phyloP scores from a whole-genome alignment of 35 echinoderm and acorn worm genomes.

The Lytechinus pictus region DNA sequence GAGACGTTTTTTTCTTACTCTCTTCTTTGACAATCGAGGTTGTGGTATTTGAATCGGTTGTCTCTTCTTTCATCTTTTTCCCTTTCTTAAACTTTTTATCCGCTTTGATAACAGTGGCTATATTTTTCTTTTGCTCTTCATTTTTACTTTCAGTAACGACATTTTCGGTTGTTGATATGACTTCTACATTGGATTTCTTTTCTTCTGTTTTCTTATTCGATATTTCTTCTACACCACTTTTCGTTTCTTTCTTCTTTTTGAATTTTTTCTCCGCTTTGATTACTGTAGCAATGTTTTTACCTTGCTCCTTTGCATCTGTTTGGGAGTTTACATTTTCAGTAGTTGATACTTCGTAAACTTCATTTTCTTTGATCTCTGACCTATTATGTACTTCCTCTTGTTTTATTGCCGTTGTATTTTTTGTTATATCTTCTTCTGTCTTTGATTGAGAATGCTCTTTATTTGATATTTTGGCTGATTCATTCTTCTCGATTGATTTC shows the following conservation, averaged over 20 bases:
- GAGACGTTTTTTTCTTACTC: not conserved
- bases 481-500: not conserved
- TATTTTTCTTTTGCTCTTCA: not conserved
- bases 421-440: too few relatives aligned
- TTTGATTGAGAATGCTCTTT: too few relatives aligned
- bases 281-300: not conserved
- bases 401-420: too few relatives aligned
- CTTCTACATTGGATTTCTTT: not conserved
- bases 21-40: not conserved
- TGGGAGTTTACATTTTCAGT: not conserved
- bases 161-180: constrained; percentile 2
- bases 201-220: not conserved
- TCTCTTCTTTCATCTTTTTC: not conserved
- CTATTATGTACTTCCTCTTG: not conserved
- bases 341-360: not conserved
- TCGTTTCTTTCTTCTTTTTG: not conserved
- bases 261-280: constrained; percentile 12
- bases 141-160: not conserved
- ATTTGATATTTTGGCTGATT: too few relatives aligned
- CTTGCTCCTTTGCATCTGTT: not conserved
- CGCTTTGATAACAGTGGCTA: not conserved
- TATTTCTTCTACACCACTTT: not conserved
- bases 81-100: constrained; percentile 5
- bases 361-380: not conserved
- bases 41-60: not conserved